Conservation (phyloP, 2,888 invertebrate genomes). For the Selenia dentaria region DNA sequence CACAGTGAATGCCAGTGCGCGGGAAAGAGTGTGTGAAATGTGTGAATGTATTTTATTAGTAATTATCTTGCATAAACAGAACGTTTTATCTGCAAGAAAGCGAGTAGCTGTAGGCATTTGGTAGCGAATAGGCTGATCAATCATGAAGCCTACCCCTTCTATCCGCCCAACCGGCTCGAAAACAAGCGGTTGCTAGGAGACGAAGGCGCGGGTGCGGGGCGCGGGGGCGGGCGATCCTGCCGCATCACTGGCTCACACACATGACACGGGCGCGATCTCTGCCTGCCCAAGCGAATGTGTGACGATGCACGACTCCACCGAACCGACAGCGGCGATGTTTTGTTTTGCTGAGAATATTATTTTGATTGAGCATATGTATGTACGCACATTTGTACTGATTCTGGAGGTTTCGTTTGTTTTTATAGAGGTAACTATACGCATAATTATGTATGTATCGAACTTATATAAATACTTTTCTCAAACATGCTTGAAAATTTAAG, state of each 20-base stretch:
- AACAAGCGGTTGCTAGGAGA: slow-evolving; percentile 81
- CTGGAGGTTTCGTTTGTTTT: no score
- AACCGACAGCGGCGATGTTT: slow-evolving; percentile 11
- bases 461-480: no score
- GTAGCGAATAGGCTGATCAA: slow-evolving; percentile 82
- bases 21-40: no score
- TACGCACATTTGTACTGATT: no score
- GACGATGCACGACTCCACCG: slow-evolving; percentile 30
- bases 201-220: slow-evolving; percentile 59
- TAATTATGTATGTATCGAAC: no score
- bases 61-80: no score
- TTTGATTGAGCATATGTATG: no score
- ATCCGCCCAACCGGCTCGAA: slow-evolving; percentile 74
- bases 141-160: slow-evolving; percentile 83
- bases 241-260: slow-evolving; percentile 67
- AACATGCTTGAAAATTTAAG: no score
- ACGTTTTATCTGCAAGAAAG: slow-evolving; percentile 23
- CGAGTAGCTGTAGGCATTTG: slow-evolving; percentile 71
- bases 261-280: slow-evolving; percentile 52
- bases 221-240: slow-evolving; percentile 56
- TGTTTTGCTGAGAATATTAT: slow-evolving; percentile 3
- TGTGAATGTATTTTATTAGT: no score
- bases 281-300: slow-evolving; percentile 20
- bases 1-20: no score
- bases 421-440: no score